Base-by-base conservation (phyloP, 1,140 invertebrate genomes). In the Hyles euphorbiae region DNA sequence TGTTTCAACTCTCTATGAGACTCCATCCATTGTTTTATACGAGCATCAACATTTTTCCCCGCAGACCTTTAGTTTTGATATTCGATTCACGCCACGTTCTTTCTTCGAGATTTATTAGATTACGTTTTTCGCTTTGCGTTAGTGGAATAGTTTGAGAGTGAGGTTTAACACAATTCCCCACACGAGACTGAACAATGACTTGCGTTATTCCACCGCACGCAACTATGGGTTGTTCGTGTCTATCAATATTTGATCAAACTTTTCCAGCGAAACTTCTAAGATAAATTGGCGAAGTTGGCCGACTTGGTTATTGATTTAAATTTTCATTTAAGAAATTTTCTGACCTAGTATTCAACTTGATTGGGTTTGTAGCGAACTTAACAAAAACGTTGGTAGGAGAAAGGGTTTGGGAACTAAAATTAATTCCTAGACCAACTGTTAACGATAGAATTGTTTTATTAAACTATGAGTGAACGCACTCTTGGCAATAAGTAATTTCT, bases 41-140 rank as follows among this genome's bases (percentile, higher is more conserved):
- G 52, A 58, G 60, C 62, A 65, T 68, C 67, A 73, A 61, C 56
- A 65, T 71, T 70, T 75, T 75, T 65, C 72, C 70, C 63, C 67
- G 63, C 44, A 67, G 61, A 58, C 63, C 61, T 67, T 60, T 61
- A 63, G 60, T 65, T 63, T 65, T 64, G 53, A 65, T 63, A 70
- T 67, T 65, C 58, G 53, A 67, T 70, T 70, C 60, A n/a, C 49
- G 56, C 36, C 62, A 64, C 62, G 58, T 65, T 53, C 45, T 53
- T 52, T 62, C 47, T 56, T 55, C 54, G 57, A 58, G 55, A 65
- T 62, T 62, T 66, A 75, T 75, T 67, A 63, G 60, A 72, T 72
- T 66, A 56, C 66, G 50, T 12, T 57, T 9, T 50, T 45, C 44
- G 54, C 56, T 68, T 60, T 46, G 52, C 47, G 47, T 55, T 54